These are phyloP conservation scores for Druon quercuslanigerum DNA, from an alignment of 1,140 invertebrate species.

Conservation along the genomic window DNA sequence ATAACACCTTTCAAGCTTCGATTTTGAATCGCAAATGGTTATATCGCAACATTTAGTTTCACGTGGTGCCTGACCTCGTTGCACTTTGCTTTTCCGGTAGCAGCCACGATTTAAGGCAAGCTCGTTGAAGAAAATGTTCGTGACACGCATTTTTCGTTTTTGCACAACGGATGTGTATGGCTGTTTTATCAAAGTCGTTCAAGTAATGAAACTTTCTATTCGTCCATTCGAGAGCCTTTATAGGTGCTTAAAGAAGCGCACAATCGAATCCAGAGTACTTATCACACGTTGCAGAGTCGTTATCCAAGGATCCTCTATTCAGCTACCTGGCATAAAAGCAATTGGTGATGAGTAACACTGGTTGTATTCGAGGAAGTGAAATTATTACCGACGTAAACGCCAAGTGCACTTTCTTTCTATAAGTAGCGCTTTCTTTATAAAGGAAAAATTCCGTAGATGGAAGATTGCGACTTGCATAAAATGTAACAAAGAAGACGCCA, in stretches of 20 bases:
- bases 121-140: background rate
- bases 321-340: background rate
- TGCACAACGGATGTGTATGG: background rate
- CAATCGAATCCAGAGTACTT: constrained; percentile 13
- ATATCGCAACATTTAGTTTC: background rate
- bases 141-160: background rate
- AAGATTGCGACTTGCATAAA: too few species aligned
- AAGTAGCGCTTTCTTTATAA: too few species aligned
- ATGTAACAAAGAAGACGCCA: too few species aligned
- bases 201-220: constrained; percentile 13
- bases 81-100: background rate
- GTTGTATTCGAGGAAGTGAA: background rate
- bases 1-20: too few species aligned
- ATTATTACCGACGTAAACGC: too few species aligned
- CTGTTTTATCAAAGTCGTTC: constrained; percentile 14
- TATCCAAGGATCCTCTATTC: background rate
- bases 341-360: background rate
- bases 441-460: too few species aligned
- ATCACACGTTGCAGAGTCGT: constrained; percentile 12
- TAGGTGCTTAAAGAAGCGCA: background rate
- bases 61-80: constrained; percentile 3
- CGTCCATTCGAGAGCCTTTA: constrained; percentile 5
- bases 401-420: too few species aligned
- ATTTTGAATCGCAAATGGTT: background rate
- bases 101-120: background rate